Evolutionary conservation across 2,888 invertebrate species (phyloP), one percentile per base, ranked within the genome.

Genomic region (Heteropelma amictum): DNA sequence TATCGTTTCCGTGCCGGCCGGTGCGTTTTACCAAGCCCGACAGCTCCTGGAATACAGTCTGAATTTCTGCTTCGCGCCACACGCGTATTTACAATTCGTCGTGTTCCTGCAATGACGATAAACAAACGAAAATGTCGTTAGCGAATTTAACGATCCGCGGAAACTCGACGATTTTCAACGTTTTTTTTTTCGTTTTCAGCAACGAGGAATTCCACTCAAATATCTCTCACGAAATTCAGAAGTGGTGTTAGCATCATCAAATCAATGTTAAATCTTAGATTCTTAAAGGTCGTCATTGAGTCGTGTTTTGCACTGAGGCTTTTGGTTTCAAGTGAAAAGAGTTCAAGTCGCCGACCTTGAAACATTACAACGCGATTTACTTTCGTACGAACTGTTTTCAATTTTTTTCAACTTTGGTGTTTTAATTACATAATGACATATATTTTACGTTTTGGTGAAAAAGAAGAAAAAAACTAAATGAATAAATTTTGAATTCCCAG

Each of bases 11-110:
- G 76, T 77, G 72, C 71, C 76, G 71, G 77, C 80, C 79, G 68
- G 76, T 81, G 79, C 81, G 80, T 81, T 79, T 82, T 79, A 79
- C 79, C 61, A 72, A 64, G 78, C 71, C 80, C 80, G 77, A 81
- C 84, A 86, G 87, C 87, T 86, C 87, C 86, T 88, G 87, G 87
- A 88, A 88, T 88, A 88, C 86, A 87, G 86, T 87, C 87, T 87
- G 86, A 84, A 78, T 84, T 84, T 80, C 81, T 83, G 85, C 83
- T 84, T 80, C 75, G 72, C 67, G 78, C 69, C 82, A 85, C 83
- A 82, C 85, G 80, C 83, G 69, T 87, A 85, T 89, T 89, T 91
- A 92, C 89, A 92, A 89, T 85, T 92, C 92, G 84, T 92, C 92
- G 83, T 91, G 92, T 81, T 91, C 91, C 91, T 91, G 87, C 21